These are phyloP conservation scores for Coenonympha glycerion DNA, from an alignment of 2,888 invertebrate genomes.

Conservation along the genomic window DNA sequence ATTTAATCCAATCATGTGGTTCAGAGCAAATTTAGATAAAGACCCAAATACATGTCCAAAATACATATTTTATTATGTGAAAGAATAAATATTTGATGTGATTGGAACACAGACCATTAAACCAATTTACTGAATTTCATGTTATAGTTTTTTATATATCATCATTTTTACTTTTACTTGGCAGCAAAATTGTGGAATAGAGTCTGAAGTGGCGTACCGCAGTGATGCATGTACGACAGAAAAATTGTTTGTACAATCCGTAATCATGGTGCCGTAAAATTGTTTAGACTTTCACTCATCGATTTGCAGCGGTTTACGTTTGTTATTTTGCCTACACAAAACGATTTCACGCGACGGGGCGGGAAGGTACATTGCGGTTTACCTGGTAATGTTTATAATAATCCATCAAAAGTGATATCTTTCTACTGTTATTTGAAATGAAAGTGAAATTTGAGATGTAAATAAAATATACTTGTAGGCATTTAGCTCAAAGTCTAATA, in stretches of 20 bases:
- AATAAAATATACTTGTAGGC: too few species aligned
- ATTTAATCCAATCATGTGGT: too few species aligned
- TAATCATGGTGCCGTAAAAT: conserved; percentile 19
- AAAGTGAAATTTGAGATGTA: too few species aligned
- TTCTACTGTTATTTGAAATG: not conserved
- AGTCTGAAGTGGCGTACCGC: not conserved
- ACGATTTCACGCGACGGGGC: not conserved
- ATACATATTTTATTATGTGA: too few species aligned
- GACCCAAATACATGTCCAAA: too few species aligned
- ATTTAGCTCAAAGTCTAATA: too few species aligned
- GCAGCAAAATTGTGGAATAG: not conserved
- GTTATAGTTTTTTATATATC: not conserved
- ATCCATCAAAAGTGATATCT: not conserved
- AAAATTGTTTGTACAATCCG: conserved; percentile 18
- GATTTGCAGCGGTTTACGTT: conserved; percentile 11
- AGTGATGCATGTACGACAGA: conserved; percentile 8
- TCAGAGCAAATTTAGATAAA: too few species aligned
- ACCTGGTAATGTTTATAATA: not conserved
- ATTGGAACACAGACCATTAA: too few species aligned
- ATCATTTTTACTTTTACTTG: not conserved
- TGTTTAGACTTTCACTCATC: conserved; percentile 21
- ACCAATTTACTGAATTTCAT: not conserved
- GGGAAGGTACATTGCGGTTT: not conserved
- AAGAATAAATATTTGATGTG: too few species aligned
- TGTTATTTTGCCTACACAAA: conserved; percentile 6